Percentiles rank a stretch among this genome's conserved stretches.
Conservation (phyloP, 2,888 invertebrate genomes). For the Aphidius colemani region DNA sequence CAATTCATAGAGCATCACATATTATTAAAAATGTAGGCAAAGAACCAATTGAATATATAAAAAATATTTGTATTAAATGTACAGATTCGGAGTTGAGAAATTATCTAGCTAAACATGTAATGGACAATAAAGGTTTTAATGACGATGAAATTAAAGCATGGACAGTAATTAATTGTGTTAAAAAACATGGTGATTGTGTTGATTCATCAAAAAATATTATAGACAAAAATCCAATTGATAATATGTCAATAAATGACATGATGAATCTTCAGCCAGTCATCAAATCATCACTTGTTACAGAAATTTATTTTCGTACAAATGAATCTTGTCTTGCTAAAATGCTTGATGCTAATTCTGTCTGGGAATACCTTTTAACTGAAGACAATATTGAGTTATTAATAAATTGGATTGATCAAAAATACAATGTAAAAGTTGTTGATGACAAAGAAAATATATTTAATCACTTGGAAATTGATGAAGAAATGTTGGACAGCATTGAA, state of each 20-base stretch:
- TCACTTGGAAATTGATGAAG: slow-evolving; percentile 64
- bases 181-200: slow-evolving; percentile 44
- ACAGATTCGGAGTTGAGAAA: slow-evolving; percentile 67
- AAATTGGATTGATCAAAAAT: slow-evolving; percentile 68
- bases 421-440: slow-evolving; percentile 16
- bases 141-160: slow-evolving; percentile 55
- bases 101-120: slow-evolving; percentile 70
- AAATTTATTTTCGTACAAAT: slow-evolving; percentile 55
- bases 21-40: slow-evolving; percentile 68
- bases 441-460: slow-evolving; percentile 49
- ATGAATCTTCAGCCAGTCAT: slow-evolving; percentile 45
- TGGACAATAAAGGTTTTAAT: slow-evolving; percentile 60
- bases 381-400: slow-evolving; percentile 67
- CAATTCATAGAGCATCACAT: slow-evolving; percentile 70
- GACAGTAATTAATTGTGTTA: slow-evolving; percentile 57
- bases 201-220: slow-evolving; percentile 41
- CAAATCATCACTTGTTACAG: slow-evolving; percentile 47
- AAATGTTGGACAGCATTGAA: slow-evolving; percentile 66
- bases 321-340: slow-evolving; percentile 49
- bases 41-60: slow-evolving; percentile 65
- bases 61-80: slow-evolving; percentile 66
- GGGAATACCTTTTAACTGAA: slow-evolving; percentile 67
- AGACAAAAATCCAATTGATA: slow-evolving; percentile 48
- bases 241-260: slow-evolving; percentile 52
- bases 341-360: slow-evolving; percentile 60